Evolutionary conservation across 2,113 vertebrate species (phyloP), one percentile per base, ranked within the genome.

Genomic region (Murina feae): DNA sequence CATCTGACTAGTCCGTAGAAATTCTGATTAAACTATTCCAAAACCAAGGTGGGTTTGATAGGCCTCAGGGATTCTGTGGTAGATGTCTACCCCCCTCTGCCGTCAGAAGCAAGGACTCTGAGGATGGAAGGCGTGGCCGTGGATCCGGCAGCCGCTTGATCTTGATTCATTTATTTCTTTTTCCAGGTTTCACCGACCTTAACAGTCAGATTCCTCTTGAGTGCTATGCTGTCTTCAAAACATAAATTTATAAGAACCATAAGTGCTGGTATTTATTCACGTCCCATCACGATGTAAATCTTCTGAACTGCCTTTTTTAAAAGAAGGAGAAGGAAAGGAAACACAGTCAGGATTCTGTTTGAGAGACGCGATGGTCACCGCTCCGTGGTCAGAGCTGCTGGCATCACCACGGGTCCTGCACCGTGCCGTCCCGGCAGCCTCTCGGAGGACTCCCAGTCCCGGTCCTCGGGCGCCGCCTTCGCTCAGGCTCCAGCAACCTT

Each of bases 141-240:
- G 4, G 6, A 14, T 39, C 16, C 18, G 28, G 3, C 8, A 14
- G 42, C 14, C 12, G 4, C 49, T 13, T 2, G 2, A 39, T 74
- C 91, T 25, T 95, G 87, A 95, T 25, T 13, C 28, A n/a, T 55
- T 44, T 58, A 2, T 86, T 86, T 93, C 63, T 98, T 65, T 93
- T 23, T n/a, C 97, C 96, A 99, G 99, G 99, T 99, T 99, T 98
- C 99, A 99, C 94, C 98, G 99, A 98, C 99, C 99, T 93, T 99
- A 99, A 99, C 99, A 98, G 98, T 98, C 96, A 94, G 98, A 97
- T 98, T 98, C 98, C 97, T 97, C 98, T 97, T 98, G 97, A 98
- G 98, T 98, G 98, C 98, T 98, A 97, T 97, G 97, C 98, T 89
- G 97, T 98, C 98, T 98, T 98, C 97, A 97, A 98, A 98, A 98